Evolutionary conservation across 2,888 invertebrate species (phyloP), one percentile per base, ranked within the genome.

Genomic region (Papilio gigon): DNA sequence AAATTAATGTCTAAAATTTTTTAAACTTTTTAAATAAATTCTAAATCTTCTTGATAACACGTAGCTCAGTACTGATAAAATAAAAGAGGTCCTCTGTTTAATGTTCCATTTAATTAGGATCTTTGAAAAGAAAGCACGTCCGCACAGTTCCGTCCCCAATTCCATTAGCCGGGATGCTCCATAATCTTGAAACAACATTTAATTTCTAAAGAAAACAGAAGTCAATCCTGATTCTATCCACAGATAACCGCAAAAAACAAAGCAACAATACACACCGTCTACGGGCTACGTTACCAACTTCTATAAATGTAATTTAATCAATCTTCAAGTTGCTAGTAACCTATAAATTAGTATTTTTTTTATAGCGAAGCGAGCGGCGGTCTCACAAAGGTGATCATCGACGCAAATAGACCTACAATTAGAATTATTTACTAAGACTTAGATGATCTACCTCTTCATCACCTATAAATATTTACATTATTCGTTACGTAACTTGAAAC

Each of bases 81-180:
- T 56, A 67, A 56, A 61, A 53, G 27, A 68, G 62, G 42, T 58
- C 56, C 33, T 44, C 58, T 58, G 67, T 63, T 68, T 68, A 68
- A 68, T 63, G 67, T 68, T 44, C 67, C 67, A 56, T 68, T 68
- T 68, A 68, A 68, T 68, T 68, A 68, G 44, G 44, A 56, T 22
- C 63, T 56, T 42, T 56, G 56, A 44, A 56, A 62, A 53, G 62
- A 53, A 67, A 58, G 67, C 67, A 68, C 67, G 67, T 68, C 58
- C 56, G 62, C 27, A 58, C 33, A 37, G 56, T 67, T 67, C 40
- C 37, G 58, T 58, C 67, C 62, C 42, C 67, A 62, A 68, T 68
- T 63, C 67, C 63, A 68, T 68, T 68, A 68, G 56, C 67, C 56
- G 58, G 42, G 56, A 61, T 62, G 58, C 44, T 25, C 58, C 44